A percentile compares a stretch with the other conserved stretches of the same genome.
Evolutionary conservation across 2,888 invertebrate genomes (phyloP).

Genomic region (Sesia apiformis): DNA sequence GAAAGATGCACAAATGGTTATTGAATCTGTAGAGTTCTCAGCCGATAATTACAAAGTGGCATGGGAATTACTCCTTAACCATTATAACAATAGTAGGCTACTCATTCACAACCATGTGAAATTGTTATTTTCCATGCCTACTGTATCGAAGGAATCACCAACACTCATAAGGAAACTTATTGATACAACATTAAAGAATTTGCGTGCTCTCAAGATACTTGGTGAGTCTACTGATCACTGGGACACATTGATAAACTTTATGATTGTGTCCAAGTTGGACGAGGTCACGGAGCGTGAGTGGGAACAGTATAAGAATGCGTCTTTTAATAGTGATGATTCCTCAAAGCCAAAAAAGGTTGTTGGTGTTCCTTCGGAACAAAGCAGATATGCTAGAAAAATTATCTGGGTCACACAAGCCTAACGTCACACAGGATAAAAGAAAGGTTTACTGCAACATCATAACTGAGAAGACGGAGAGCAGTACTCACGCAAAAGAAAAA

Average conservation of each 20-base stretch:
- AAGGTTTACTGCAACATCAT: too few relatives aligned
- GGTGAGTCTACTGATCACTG: too few relatives aligned
- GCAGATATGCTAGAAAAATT: background rate
- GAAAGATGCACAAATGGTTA: background rate
- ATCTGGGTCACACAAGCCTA: too few relatives aligned
- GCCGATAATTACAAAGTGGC: background rate
- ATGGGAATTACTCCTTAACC: background rate
- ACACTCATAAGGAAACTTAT: too few relatives aligned
- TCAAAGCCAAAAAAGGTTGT: background rate
- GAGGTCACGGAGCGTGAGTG: background rate
- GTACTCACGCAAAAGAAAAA: too few relatives aligned
- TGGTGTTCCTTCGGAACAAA: background rate
- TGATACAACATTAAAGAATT: too few relatives aligned
- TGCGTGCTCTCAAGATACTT: too few relatives aligned
- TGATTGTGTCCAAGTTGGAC: background rate
- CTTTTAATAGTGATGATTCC: background rate
- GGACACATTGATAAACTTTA: too few relatives aligned
- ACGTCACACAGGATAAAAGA: too few relatives aligned
- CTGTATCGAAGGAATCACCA: background rate
- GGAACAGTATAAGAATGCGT: background rate
- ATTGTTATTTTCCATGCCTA: background rate
- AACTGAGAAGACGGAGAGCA: too few relatives aligned
- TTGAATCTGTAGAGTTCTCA: background rate
- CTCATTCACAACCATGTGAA: background rate
- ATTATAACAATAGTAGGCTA: background rate